Evolutionary conservation across 2,113 vertebrate genomes (phyloP), one percentile per base, ranked within the genome.

Genomic region (Brachyhypopomus gauderio): DNA sequence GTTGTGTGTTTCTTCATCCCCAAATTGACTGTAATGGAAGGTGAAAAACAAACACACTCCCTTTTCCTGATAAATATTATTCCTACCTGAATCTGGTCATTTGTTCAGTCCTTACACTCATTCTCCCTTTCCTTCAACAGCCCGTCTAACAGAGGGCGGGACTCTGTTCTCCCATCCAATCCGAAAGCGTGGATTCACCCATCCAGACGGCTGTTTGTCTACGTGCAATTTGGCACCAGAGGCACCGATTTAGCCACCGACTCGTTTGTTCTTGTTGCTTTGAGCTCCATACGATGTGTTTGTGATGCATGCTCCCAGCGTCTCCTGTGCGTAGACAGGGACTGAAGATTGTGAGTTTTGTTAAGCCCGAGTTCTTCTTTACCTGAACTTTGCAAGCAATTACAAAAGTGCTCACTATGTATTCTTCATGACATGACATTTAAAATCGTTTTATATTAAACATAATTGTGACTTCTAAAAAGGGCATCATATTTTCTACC

Each of bases 371-470:
- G 66, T 85, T 83, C 83, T 86, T 66, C 81, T 76, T 80, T 56
- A 83, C 87, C 12, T 83, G 88, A 55, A 89, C 30, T 84, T 85
- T 86, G 75, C 74, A 86, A 88, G 88, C 86, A 87, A 88, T 77
- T 84, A 80, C 79, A 82, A 87, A 86, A 77, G 79, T 80, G 86
- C 88, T 78, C 84, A 85, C 86, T 76, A 25, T 71, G 79, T 87
- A 91, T 89, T 88, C 88, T 90, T 89, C 87, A 86, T 85, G 88
- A 90, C 87, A 89, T 90, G 83, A 86, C 88, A 86, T 90, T 85
- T 77, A 91, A 92, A 93, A 86, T 86, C 91, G 91, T 94, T 94
- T 94, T 94, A 93, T 93, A 93, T 93, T 92, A 93, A 94, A 94
- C 91, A 87, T 92, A 91, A 92, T 93, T 90, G 92, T 92, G 91